phyloP scores from a whole-genome alignment of 2,888 invertebrate genomes.

The Seira ritae region DNA sequence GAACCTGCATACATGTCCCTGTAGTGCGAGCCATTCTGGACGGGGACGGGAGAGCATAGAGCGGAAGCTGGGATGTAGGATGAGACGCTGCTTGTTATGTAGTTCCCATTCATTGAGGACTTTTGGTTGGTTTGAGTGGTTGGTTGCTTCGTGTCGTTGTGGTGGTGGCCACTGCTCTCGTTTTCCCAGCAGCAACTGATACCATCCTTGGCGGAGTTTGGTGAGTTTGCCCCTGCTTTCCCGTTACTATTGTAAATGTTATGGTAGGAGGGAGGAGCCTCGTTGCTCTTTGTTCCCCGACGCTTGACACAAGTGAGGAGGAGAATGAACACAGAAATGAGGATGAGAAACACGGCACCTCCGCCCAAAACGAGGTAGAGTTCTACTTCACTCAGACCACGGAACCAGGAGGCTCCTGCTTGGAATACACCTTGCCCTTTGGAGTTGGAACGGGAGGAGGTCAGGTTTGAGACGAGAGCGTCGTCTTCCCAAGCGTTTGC shows the following conservation, averaged over 20 bases:
- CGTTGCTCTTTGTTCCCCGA: constrained; percentile 66
- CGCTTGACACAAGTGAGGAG: constrained; percentile 71
- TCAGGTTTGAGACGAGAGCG: constrained; percentile 71
- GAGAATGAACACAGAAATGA: constrained; percentile 72
- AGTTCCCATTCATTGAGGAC: constrained; percentile 65
- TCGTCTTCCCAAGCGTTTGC: constrained; percentile 73
- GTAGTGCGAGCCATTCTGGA: constrained; percentile 67
- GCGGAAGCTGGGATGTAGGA: constrained; percentile 73
- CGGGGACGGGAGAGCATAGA: constrained; percentile 67
- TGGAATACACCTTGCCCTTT: constrained; percentile 70
- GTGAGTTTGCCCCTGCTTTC: constrained; percentile 51
- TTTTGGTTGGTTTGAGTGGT: constrained; percentile 54
- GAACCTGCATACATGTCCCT: constrained; percentile 73
- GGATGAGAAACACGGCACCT: constrained; percentile 71
- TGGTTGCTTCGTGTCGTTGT: neutral
- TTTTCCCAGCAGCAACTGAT: constrained; percentile 73
- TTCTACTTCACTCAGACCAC: constrained; percentile 71
- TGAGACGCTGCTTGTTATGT: constrained; percentile 66
- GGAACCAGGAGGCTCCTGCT: constrained; percentile 73
- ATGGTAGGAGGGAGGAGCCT: constrained; percentile 72
- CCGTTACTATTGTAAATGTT: constrained; percentile 71
- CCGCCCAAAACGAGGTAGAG: constrained; percentile 73
- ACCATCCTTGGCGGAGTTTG: constrained; percentile 65
- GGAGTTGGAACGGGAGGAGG: constrained; percentile 70
- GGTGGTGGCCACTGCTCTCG: constrained; percentile 62